Evolutionary conservation across 2,113 vertebrate species (phyloP).

Genomic region (Paradoxurus hermaphroditus): DNA sequence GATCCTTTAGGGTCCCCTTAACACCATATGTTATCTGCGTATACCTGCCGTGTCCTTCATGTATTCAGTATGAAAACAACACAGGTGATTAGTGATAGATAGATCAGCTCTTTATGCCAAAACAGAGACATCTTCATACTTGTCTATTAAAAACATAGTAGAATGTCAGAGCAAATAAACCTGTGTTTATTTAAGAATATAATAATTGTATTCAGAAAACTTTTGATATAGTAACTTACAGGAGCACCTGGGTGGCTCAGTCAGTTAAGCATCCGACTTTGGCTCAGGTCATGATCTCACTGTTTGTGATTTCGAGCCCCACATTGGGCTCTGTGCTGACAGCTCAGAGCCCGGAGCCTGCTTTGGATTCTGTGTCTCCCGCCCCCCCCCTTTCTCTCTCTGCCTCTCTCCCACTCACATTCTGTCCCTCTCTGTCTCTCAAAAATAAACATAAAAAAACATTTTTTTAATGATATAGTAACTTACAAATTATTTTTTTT

Average conservation of each 20-base stretch:
- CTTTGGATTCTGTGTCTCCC: no score
- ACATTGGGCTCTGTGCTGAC: no score
- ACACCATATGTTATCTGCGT: background rate
- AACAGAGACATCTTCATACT: background rate
- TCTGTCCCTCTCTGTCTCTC: no score
- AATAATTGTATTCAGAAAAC: slow-evolving; percentile 3
- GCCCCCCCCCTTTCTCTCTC: no score
- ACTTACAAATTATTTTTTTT: slow-evolving; percentile 56
- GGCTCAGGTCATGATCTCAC: no score
- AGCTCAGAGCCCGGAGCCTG: no score
- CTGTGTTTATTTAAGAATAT: background rate
- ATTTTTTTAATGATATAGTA: background rate
- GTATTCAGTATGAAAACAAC: background rate
- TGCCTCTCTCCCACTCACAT: no score
- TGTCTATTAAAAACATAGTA: background rate
- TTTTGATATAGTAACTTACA: slow-evolving; percentile 15
- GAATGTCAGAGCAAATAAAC: background rate
- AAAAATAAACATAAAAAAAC: no score
- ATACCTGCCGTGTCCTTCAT: background rate
- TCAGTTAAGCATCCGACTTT: no score
- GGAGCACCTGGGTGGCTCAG: no score
- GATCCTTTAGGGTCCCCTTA: background rate
- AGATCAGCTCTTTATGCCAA: background rate
- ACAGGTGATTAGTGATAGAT: background rate
- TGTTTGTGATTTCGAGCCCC: no score